Percentiles rank a stretch among this genome's conserved stretches.
Evolutionary conservation across 2,797 vertebrate species (phyloP).

Genomic region (Mormyrops boulengeri): DNA sequence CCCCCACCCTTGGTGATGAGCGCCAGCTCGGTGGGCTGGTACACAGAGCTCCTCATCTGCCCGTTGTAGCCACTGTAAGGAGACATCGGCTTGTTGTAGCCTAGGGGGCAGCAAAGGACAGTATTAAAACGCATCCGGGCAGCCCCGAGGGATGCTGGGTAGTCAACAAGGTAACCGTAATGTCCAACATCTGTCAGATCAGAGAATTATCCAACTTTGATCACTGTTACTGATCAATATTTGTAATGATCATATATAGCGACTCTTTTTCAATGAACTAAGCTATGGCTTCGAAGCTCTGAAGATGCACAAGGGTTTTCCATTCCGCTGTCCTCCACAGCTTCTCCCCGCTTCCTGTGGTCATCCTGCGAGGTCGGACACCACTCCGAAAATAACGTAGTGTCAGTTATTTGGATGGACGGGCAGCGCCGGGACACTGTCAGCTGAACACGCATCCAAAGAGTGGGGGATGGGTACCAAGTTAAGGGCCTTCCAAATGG

Average conservation of each 20-base stretch:
- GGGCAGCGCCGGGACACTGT: not conserved
- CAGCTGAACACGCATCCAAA: not conserved
- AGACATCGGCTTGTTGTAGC: conserved; percentile 77
- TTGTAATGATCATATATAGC: not conserved
- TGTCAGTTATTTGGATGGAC: not conserved
- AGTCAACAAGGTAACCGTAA: not conserved
- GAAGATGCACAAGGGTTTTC: not conserved
- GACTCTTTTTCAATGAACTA: not conserved
- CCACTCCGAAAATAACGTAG: not conserved
- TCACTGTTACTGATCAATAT: not conserved
- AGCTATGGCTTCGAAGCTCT: not conserved
- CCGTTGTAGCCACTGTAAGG: conserved; percentile 89
- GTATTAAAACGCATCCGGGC: not conserved
- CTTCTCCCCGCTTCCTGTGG: not conserved
- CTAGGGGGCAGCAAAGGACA: conserved; percentile 48
- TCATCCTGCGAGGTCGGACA: not conserved
- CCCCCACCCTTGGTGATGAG: conserved; percentile 76
- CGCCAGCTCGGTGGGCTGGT: conserved; percentile 93
- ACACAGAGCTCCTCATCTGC: conserved; percentile 78
- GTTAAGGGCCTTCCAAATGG: not conserved
- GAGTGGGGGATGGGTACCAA: not conserved
- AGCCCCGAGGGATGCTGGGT: not conserved
- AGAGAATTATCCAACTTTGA: not conserved
- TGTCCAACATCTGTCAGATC: not conserved
- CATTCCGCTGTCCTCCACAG: not conserved